Conservation (phyloP, 2,888 invertebrate genomes). For the Nomada fucata region DNA sequence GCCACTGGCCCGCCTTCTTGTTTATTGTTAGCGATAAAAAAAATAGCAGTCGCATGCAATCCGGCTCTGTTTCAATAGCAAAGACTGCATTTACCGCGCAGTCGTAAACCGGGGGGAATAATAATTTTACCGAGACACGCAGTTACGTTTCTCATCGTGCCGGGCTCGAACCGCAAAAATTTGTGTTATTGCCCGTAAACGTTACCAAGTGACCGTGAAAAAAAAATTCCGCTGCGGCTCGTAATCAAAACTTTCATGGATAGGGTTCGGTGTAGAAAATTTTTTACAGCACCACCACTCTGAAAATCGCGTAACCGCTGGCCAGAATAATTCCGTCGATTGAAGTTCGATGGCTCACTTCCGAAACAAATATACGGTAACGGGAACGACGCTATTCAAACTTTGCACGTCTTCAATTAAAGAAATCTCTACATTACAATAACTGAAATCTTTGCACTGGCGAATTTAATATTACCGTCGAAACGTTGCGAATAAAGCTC, state of each 20-base stretch:
- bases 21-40: conserved; percentile 1
- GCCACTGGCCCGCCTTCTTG: neutral
- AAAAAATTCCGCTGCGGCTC: conserved; percentile 8
- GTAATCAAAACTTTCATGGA: conserved; percentile 30
- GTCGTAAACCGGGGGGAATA: conserved; percentile 19
- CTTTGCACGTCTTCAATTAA: too few relatives aligned
- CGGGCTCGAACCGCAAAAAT: conserved; percentile 10
- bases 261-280: conserved; percentile 18
- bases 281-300: conserved; percentile 20
- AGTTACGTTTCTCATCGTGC: conserved; percentile 5
- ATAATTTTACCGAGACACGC: conserved; percentile 33
- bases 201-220: conserved; percentile 14
- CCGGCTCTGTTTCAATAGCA: conserved; percentile 3
- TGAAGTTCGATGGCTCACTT: conserved; percentile 7
- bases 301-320: conserved; percentile 3
- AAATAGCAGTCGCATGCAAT: neutral
- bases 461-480: too few relatives aligned
- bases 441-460: too few relatives aligned
- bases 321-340: neutral
- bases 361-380: neutral
- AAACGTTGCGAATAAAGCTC: too few relatives aligned
- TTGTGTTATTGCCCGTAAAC: conserved; percentile 41
- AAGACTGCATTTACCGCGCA: conserved; percentile 1
- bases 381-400: too few relatives aligned
- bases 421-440: too few relatives aligned